phyloP scores from a whole-genome alignment of 2,888 invertebrate species.

The Dryocosmus kuriphilus region DNA sequence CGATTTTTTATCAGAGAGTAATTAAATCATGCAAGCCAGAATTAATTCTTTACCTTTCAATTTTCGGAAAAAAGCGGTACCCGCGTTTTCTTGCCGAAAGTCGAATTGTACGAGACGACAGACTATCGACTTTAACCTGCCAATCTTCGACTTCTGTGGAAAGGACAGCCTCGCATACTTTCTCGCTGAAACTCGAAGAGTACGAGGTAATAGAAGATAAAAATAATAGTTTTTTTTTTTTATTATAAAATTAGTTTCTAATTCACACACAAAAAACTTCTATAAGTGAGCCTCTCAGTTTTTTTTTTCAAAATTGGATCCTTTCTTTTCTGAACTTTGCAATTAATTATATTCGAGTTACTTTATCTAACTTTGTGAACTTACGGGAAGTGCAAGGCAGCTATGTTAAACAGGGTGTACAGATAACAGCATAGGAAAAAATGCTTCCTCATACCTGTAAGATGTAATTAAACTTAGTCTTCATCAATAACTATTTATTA shows the following conservation, averaged over 20 bases:
- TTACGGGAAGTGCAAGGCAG: slow-evolving; percentile 75
- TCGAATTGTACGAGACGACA: slow-evolving; percentile 74
- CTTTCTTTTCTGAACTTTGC: too few species aligned
- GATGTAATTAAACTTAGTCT: not conserved
- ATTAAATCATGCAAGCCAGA: slow-evolving; percentile 12
- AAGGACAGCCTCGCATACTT: slow-evolving; percentile 75
- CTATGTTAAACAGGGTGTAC: slow-evolving; percentile 75
- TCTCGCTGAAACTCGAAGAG: slow-evolving; percentile 71
- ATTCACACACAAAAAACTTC: too few species aligned
- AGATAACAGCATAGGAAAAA: slow-evolving; percentile 76
- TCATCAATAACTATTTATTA: not conserved
- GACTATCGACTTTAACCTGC: slow-evolving; percentile 76
- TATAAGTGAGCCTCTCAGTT: too few species aligned
- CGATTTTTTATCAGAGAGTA: too few species aligned
- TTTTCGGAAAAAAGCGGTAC: slow-evolving; percentile 75
- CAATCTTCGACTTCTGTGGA: slow-evolving; percentile 75
- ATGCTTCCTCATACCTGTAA: slow-evolving; percentile 75
- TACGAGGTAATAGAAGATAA: slow-evolving; percentile 52
- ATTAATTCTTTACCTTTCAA: slow-evolving; percentile 71
- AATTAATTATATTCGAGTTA: not conserved
- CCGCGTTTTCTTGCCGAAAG: slow-evolving; percentile 76
- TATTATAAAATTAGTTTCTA: too few species aligned
- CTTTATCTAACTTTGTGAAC: slow-evolving; percentile 61
- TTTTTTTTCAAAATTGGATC: too few species aligned
- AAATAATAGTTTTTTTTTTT: slow-evolving; percentile 51